These are phyloP conservation scores for Vulpes ferrilata DNA, from an alignment of 2,113 vertebrate genomes.

Conservation along the genomic window DNA sequence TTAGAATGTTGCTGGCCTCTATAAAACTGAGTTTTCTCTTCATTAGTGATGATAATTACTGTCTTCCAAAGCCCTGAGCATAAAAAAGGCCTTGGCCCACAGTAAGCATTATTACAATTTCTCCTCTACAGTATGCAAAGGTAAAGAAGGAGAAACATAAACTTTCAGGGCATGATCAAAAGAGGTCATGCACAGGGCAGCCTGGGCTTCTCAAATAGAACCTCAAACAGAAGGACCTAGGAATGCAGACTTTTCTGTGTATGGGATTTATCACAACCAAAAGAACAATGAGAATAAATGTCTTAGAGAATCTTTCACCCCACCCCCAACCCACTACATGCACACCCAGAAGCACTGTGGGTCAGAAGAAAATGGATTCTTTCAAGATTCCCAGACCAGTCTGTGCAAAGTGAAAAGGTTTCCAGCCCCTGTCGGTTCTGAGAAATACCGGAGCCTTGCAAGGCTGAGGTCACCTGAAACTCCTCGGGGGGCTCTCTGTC, in stretches of 20 bases:
- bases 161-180: background rate
- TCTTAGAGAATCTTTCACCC: background rate
- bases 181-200: background rate
- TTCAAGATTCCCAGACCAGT: conserved; percentile 60
- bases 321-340: background rate
- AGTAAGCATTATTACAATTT: background rate
- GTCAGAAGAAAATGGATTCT: conserved; percentile 29
- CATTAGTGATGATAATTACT: background rate
- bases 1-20: background rate
- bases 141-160: background rate
- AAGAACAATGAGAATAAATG: background rate
- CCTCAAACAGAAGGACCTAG: background rate
- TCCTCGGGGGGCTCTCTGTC: conserved; percentile 22
- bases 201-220: background rate
- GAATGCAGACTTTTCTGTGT: background rate
- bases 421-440: conserved; percentile 51
- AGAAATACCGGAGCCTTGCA: conserved; percentile 60
- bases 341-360: background rate
- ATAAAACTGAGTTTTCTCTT: background rate
- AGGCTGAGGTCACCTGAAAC: conserved; percentile 53
- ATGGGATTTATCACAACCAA: background rate
- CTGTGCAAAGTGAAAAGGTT: conserved; percentile 53
- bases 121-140: background rate
- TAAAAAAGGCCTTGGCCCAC: background rate
- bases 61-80: background rate